phyloP scores from a whole-genome alignment of 2,797 vertebrate species.

The Alca torda region DNA sequence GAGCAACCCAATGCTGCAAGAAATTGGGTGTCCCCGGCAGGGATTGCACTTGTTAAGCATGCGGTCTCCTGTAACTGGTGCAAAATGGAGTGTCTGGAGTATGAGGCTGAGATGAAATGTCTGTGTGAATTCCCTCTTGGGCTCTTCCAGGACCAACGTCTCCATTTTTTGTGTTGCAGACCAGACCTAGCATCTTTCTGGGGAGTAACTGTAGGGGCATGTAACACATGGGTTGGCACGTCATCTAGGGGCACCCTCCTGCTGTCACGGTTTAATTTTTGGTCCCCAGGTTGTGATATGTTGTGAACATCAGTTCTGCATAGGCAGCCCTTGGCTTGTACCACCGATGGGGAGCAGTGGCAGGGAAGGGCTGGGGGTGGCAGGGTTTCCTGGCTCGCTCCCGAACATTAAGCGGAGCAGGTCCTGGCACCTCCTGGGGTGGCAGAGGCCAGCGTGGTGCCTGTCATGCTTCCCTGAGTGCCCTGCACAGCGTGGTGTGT shows the following conservation, averaged over 20 bases:
- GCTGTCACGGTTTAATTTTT: not conserved
- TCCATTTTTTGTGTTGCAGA: not conserved
- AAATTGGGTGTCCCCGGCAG: not conserved
- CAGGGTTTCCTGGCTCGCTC: not conserved
- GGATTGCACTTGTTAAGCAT: not conserved
- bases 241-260: not conserved
- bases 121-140: not conserved
- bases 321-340: not conserved
- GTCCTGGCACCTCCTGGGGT: not conserved
- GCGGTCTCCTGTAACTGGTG: not conserved
- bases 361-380: not conserved
- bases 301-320: not conserved
- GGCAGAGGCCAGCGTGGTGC: not conserved
- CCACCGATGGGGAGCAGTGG: accelerated
- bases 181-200: not conserved
- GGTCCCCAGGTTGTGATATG: not conserved
- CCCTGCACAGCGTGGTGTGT: accelerated
- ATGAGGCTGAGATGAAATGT: not conserved
- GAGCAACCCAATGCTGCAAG: not conserved
- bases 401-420: not conserved
- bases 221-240: accelerated
- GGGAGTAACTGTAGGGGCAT: not conserved
- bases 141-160: not conserved
- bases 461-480: not conserved
- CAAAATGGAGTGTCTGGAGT: not conserved